Evolutionary conservation across 2,113 vertebrate genomes (phyloP), one percentile per base, ranked within the genome.

Genomic region (Triplophysa rosa): DNA sequence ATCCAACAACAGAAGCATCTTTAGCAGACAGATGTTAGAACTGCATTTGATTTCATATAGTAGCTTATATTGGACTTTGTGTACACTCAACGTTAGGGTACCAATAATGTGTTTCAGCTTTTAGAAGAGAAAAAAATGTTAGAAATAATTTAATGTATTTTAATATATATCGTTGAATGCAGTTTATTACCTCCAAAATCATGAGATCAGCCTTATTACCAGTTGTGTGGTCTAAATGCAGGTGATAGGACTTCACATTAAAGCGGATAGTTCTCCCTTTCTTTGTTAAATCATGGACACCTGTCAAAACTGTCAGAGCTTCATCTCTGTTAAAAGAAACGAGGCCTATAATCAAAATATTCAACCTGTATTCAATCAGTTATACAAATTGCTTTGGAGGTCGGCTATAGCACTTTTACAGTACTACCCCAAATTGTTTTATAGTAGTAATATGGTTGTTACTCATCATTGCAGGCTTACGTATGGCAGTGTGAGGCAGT

Each of bases 401-500:
- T 29, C 1, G 4, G 37, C 2, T 2, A 40, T 13, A 7, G 9
- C 0, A 29, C 24, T 24, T 24, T 24, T 61, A 66, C 17, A n/a
- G 65, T 42, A 29, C 29, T 29, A 29, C 29, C 29, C 40, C 7
- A 42, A 42, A 42, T 42, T 42, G 10, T 42, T n/a, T 1, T 45
- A 49, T n/a, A n/a, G 6, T 61, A 24, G 58, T 61, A 37, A 2
- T 19, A 37, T 37, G 29, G n/a, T 66, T 42, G 17, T 64, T 2
- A 16, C 4, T 63, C 7, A 17, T 64, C 23, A 29, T 19, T 8
- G 11, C 42, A 77, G 8, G 8, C 66, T 68, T 82, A 84, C 83
- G 19, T 8, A 0, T 7, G 16, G 58, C 81, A 80, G 26, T 85
- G 84, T 16, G 81, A 78, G 12, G 84, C 84, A 1, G 81, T 85